Evolutionary conservation across 92 coral and sea anemone species (phyloP).

Genomic region (Porites divaricata): DNA sequence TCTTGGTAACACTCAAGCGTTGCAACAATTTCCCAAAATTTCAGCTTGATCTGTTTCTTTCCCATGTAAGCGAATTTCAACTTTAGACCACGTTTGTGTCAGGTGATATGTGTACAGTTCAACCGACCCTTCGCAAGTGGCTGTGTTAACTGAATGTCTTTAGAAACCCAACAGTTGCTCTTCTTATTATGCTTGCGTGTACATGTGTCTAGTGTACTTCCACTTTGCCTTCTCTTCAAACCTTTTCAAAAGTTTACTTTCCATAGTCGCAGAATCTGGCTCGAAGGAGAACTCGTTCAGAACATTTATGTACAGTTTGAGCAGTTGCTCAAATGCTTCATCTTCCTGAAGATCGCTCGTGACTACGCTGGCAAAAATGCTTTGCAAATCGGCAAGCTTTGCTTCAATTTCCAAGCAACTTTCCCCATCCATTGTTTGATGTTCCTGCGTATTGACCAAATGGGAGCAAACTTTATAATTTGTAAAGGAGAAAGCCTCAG

Average conservation of each 20-base stretch:
- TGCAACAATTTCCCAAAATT: no score
- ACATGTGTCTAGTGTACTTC: slow-evolving; percentile 49
- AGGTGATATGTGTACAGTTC: no score
- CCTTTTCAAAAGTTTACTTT: slow-evolving; percentile 5
- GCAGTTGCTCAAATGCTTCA: slow-evolving; percentile 53
- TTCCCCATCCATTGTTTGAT: neutral
- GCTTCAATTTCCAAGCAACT: slow-evolving; percentile 16
- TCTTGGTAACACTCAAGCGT: no score
- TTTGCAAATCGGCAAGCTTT: slow-evolving; percentile 36
- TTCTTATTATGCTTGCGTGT: neutral
- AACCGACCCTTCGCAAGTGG: no score
- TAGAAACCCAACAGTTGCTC: no score
- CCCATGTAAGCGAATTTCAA: no score
- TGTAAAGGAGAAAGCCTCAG: slow-evolving; percentile 13
- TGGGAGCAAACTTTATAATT: slow-evolving; percentile 23
- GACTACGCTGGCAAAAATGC: slow-evolving; percentile 58
- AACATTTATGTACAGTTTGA: slow-evolving; percentile 33
- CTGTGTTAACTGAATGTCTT: no score
- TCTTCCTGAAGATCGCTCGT: slow-evolving; percentile 65
- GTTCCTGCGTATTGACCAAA: neutral
- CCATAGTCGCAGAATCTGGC: slow-evolving; percentile 1
- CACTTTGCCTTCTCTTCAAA: slow-evolving; percentile 25
- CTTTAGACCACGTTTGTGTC: no score
- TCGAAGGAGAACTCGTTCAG: slow-evolving; percentile 30
- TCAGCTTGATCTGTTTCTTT: no score